Base-by-base conservation (phyloP, 2,797 vertebrate genomes). In the Liparis tanakae region DNA sequence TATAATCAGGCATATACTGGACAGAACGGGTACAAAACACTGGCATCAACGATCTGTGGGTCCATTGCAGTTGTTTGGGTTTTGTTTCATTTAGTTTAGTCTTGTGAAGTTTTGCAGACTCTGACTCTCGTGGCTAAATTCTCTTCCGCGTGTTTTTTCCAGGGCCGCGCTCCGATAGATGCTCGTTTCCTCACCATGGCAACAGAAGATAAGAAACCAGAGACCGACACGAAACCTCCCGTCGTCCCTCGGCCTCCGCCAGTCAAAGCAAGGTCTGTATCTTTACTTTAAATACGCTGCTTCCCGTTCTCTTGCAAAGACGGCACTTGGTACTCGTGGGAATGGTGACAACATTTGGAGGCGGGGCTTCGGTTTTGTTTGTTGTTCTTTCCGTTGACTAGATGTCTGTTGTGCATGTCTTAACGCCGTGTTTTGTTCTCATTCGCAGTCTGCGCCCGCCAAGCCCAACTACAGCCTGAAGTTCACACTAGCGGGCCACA, bases 121-220 rank as follows among this genome's bases (percentile, higher is more conserved):
- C 30, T 0, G 15, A 7, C 7, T 44, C 10, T 1, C 1, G 14
- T 39, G 14, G 0, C 6, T 6, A 22, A 5, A 22, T 2, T 54
- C 10, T 0, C 25, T 14, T 69, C 1, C 20, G 2, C 12, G 1
- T 70, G 43, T 51, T 18, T 46, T 14, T 30, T 12, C 13, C 61
- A 85, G 74, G 58, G 64, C 64, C 51, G 64, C 65, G 46, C 57
- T 61, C 70, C 70, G 71, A 46, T 86, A 76, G 81, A 89, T 82
- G 86, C 77, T 51, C 8, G 61, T 80, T 80, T 51, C 59, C 53
- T 91, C 84, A 83, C 81, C 76, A 94, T 99, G 98, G 97, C 98
- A 91, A 98, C 98, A 18, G 98, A 99, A 94, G 98, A 99, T 87
- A 99, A 99, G 95, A 99, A 99, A 90, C 96, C 97, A 58, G 98